These are phyloP conservation scores for Tenthredo mesomela DNA, from an alignment of 2,888 invertebrate genomes.

Conservation along the genomic window DNA sequence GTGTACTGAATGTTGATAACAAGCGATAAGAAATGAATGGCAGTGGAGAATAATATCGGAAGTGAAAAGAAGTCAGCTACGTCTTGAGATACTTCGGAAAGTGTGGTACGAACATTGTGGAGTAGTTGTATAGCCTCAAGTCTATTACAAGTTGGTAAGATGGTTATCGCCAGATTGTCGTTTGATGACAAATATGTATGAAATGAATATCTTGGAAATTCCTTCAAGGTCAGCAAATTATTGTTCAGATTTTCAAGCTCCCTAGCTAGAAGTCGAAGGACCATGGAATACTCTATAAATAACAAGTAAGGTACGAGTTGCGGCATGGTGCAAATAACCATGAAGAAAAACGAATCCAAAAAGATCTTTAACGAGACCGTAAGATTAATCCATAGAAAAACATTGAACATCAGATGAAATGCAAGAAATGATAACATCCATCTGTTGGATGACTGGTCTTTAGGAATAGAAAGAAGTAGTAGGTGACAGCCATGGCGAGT, in stretches of 20 bases:
- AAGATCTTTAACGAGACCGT: background rate
- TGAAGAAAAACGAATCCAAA: background rate
- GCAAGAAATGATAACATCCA: background rate
- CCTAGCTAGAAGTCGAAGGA: background rate
- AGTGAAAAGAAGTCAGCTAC: background rate
- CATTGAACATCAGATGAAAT: background rate
- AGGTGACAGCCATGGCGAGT: no score
- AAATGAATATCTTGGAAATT: background rate
- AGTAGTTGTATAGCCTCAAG: background rate
- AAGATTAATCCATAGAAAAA: background rate
- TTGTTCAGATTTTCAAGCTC: background rate
- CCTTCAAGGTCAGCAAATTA: background rate
- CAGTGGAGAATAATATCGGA: background rate
- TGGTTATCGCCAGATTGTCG: background rate
- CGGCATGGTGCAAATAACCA: background rate
- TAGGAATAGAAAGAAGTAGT: background rate
- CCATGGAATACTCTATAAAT: background rate
- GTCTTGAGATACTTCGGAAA: background rate
- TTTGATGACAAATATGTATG: no score
- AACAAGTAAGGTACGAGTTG: background rate
- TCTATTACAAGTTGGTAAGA: background rate
- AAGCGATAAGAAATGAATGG: background rate
- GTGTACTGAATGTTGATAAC: background rate
- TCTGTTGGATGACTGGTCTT: background rate
- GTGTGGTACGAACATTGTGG: background rate